A percentile compares a stretch with the other conserved stretches of the same genome.
Conservation (phyloP, 2,888 invertebrate genomes). For the Caenorhabditis afra region DNA sequence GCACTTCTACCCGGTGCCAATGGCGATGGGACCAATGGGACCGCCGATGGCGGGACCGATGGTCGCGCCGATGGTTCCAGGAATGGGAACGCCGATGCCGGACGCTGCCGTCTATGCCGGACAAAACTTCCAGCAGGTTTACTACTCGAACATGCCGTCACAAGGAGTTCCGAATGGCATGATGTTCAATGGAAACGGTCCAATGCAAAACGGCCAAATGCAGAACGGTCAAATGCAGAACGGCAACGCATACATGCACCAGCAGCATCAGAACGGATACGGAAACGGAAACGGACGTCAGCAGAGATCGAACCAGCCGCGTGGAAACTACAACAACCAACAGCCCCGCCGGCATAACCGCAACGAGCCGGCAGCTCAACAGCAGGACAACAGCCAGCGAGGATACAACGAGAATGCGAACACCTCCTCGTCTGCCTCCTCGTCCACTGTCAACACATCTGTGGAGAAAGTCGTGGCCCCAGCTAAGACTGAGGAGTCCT, state of each 20-base stretch:
- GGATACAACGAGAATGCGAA: conserved; percentile 1
- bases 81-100: conserved; percentile 3
- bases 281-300: background rate
- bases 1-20: background rate
- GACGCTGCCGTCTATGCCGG: background rate
- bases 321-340: background rate
- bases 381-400: background rate
- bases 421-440: conserved; percentile 16
- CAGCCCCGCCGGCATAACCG: background rate
- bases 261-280: background rate
- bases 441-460: background rate
- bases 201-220: too few species aligned
- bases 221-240: too few species aligned
- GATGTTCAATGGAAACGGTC: too few species aligned
- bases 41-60: background rate
- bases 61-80: background rate
- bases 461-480: background rate
- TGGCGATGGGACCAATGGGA: background rate
- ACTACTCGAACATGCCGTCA: too few species aligned
- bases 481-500: background rate
- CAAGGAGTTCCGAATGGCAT: too few species aligned
- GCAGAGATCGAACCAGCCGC: too few species aligned
- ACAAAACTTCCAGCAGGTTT: conserved; percentile 5
- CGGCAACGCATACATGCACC: background rate
- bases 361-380: background rate